These are phyloP conservation scores for Drosophila robusta DNA, from an alignment of 2,888 invertebrate species.

Conservation along the genomic window DNA sequence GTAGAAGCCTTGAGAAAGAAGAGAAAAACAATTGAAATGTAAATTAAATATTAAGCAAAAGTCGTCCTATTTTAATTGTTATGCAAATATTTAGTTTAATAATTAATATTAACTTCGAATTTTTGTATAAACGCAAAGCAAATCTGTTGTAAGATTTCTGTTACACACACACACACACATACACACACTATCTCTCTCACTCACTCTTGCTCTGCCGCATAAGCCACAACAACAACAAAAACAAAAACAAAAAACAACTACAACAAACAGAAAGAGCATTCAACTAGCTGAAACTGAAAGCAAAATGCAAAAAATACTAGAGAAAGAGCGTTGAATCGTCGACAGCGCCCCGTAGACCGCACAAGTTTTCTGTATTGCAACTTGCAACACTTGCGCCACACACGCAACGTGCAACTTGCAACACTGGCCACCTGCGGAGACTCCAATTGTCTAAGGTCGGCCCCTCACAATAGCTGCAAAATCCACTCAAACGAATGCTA, in stretches of 20 bases:
- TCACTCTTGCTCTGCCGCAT: constrained; percentile 6
- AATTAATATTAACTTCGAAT: constrained; percentile 57
- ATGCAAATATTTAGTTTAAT: constrained; percentile 68
- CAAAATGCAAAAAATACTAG: constrained; percentile 11
- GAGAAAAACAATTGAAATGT: constrained; percentile 21
- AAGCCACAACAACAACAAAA: not conserved
- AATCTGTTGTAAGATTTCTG: constrained; percentile 82
- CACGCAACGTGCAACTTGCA: constrained; percentile 8
- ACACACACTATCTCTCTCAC: not conserved
- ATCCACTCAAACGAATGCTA: not conserved
- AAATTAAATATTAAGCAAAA: constrained; percentile 47
- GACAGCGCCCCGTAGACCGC: constrained; percentile 18
- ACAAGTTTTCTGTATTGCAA: constrained; percentile 28
- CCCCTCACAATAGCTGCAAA: constrained; percentile 10
- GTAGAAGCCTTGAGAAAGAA: constrained; percentile 10
- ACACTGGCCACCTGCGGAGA: constrained; percentile 80
- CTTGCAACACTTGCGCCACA: constrained; percentile 3
- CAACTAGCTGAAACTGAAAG: constrained; percentile 24
- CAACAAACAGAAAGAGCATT: constrained; percentile 23
- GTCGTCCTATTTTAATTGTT: constrained; percentile 73
- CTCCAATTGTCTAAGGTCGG: constrained; percentile 82
- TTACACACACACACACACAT: constrained; percentile 26
- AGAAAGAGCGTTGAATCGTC: constrained; percentile 20
- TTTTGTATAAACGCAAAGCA: constrained; percentile 47
- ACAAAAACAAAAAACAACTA: not conserved